These are phyloP conservation scores for Atlantisia rogersi DNA, from an alignment of 2,113 vertebrate species.

Conservation along the genomic window DNA sequence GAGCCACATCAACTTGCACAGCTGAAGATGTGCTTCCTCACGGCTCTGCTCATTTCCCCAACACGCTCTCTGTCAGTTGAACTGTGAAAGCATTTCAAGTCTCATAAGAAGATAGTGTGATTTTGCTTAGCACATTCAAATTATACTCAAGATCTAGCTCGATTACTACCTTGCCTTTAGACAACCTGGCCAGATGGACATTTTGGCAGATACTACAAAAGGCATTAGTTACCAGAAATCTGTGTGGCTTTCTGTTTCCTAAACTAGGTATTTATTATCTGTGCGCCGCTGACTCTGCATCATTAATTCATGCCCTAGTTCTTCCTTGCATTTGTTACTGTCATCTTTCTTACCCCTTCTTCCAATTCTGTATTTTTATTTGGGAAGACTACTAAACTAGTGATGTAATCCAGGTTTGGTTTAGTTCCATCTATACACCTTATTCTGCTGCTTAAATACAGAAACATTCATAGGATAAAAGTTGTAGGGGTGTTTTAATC, in stretches of 20 bases:
- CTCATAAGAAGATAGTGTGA: not conserved
- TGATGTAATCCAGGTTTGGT: not conserved
- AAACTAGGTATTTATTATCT: not conserved
- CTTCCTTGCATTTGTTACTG: not conserved
- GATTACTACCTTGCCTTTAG: not conserved
- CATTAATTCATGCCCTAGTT: not conserved
- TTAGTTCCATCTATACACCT: not conserved
- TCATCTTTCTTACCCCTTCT: not conserved
- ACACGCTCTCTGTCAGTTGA: rapidly evolving
- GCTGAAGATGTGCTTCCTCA: not conserved
- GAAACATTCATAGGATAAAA: not conserved
- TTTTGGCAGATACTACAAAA: not conserved
- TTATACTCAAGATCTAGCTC: not conserved
- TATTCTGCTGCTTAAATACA: not conserved
- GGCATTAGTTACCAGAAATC: not conserved
- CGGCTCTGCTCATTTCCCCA: not conserved
- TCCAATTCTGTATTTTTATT: not conserved
- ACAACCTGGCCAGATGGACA: not conserved
- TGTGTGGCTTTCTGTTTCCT: not conserved
- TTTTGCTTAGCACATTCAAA: not conserved
- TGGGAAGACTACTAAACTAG: not conserved
- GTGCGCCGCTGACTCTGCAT: not conserved
- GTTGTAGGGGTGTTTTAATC: not conserved
- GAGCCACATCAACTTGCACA: not conserved
- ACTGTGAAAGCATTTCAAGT: not conserved